Evolutionary conservation across 2,888 invertebrate species (phyloP), one percentile per base, ranked within the genome.

Genomic region (Chrysomela aeneicollis): DNA sequence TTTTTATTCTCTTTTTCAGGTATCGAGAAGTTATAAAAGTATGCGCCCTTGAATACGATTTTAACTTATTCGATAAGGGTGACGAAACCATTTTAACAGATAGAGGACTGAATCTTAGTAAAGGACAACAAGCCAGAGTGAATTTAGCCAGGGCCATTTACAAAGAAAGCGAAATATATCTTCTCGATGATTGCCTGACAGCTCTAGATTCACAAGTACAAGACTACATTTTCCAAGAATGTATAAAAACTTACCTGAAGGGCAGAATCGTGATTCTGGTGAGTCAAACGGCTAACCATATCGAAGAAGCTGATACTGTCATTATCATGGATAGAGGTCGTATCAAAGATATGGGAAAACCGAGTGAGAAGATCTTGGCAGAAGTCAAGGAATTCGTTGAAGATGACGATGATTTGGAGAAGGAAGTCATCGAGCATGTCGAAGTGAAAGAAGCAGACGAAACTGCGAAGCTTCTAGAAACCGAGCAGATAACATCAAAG

Each of bases 141-240:
- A 93, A 92, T 60, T 85, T 96, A 51, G 94, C 93, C 0, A 87
- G 95, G 71, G 90, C 94, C 0, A 88, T 94, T 1, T 95, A 94
- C 82, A 89, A 90, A 37, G 88, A 93, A 61, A 89, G 92, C 0
- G 92, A 94, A 69, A 90, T 95, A 66, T 95, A 94, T 78, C 82
- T 95, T 5, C 83, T 96, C 53, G 95, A 95, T 80, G 95, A 95
- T 82, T 95, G 95, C 0, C 83, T 95, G 18, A 91, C 93, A 70
- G 94, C 95, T 0, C 92, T 95, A 15, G 95, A 95, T 83, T 87
- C 93, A 0, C 91, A 92, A 21, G 95, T 95, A 2, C 92, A 93
- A 2, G 87, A 91, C 0, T 92, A 92, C 81, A 86, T 95, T 73
- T 95, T 95, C 82, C 91, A 94, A 77, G 87, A 90, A 77, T 93